Percentiles rank a stretch among this genome's conserved stretches.
Conservation (phyloP, 1,140 invertebrate genomes). For the Geopemphigus sp. region DNA sequence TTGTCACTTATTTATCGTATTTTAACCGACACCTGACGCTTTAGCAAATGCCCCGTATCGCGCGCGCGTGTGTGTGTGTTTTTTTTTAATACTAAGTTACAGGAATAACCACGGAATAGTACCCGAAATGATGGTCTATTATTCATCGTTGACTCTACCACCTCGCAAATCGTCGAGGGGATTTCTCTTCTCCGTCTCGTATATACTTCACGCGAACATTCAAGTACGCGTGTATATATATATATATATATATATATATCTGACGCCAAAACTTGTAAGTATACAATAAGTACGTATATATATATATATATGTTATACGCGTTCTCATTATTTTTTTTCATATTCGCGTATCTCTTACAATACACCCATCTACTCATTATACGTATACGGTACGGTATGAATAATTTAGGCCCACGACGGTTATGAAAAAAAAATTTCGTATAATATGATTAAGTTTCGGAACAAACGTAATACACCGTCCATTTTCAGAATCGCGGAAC, state of each 20-base stretch:
- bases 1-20: slow-evolving; percentile 42
- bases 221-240: no score
- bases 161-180: slow-evolving; percentile 4
- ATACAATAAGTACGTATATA: background rate
- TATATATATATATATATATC: no score
- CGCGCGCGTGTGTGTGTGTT: background rate
- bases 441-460: background rate
- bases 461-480: background rate
- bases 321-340: background rate
- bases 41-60: slow-evolving; percentile 26
- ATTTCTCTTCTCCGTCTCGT: background rate
- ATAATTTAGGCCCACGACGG: background rate
- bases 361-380: no score
- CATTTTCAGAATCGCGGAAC: background rate
- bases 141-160: background rate
- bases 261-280: background rate
- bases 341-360: background rate
- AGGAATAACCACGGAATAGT: slow-evolving; percentile 27
- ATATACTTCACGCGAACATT: background rate
- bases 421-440: background rate
- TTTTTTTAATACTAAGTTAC: slow-evolving; percentile 22
- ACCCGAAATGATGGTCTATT: slow-evolving; percentile 16
- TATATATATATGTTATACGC: background rate
- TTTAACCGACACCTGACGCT: slow-evolving; percentile 43
- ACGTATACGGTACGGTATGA: background rate